These are phyloP conservation scores for Pheosia tremula DNA, from an alignment of 2,888 invertebrate species.

Conservation along the genomic window DNA sequence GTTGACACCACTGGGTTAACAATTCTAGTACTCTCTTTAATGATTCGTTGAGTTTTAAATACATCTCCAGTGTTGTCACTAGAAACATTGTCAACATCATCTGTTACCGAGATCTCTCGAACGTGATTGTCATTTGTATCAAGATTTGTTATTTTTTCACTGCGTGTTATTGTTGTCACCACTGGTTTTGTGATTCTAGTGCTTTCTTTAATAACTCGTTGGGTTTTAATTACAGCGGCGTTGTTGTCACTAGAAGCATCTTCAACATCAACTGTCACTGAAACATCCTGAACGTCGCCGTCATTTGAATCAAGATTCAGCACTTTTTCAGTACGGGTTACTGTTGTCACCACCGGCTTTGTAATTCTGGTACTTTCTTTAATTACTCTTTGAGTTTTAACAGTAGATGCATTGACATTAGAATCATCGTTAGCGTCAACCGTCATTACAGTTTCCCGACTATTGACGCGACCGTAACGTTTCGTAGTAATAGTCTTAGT, in stretches of 20 bases:
- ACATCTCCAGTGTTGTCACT: slow-evolving; percentile 12
- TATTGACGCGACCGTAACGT: not conserved
- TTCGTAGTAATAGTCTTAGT: slow-evolving; percentile 5
- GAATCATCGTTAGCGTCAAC: not conserved
- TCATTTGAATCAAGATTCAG: slow-evolving; percentile 11
- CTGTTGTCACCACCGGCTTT: slow-evolving; percentile 19
- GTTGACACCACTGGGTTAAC: not conserved
- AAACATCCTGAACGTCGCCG: not conserved
- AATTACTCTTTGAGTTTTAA: not conserved
- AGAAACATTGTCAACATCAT: not conserved
- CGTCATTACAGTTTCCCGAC: not conserved
- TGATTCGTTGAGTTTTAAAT: slow-evolving; percentile 9
- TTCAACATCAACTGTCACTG: slow-evolving; percentile 10
- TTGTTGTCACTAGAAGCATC: slow-evolving; percentile 16
- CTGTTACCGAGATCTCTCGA: not conserved
- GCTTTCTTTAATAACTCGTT: slow-evolving; percentile 10
- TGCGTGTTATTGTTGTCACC: slow-evolving; percentile 7
- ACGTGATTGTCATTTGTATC: not conserved
- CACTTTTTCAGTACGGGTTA: slow-evolving; percentile 13
- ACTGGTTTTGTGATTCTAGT: not conserved
- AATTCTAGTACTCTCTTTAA: slow-evolving; percentile 1
- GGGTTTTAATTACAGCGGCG: slow-evolving; percentile 8
- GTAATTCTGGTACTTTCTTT: slow-evolving; percentile 6
- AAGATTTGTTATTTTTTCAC: slow-evolving; percentile 6
- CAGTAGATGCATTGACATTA: not conserved